Base-by-base conservation (phyloP, 1,140 invertebrate genomes). In the Aradophagus sp. region DNA sequence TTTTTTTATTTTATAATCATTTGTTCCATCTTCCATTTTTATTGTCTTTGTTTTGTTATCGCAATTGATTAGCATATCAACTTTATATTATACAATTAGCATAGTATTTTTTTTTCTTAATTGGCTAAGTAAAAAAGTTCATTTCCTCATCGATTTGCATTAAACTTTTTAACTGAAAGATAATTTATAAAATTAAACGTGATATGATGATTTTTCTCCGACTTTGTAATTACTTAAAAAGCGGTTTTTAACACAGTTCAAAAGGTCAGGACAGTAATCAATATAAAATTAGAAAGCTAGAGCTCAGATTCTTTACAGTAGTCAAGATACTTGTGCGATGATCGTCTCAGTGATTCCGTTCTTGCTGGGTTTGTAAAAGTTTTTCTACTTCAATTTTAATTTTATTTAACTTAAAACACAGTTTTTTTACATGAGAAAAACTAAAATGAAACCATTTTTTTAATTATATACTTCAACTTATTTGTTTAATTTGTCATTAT, bases 201-300 rank as follows among this genome's bases (percentile, higher is more conserved):
- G 2, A 32, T n/a, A 32, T 32, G 13, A 13, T 14, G 5, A 12
- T 32, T 5, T 32, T 32, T 32, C 13, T 13, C 11, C 5, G 2
- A 12, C 1, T 12, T 32, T 32, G 11, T 4, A 32, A 32, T 32
- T n/a, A n/a, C n/a, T 32, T 32, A 32, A 32, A 32, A 32, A 32
- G 5, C 11, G 4, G 20, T 32, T 13, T 32, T 4, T 32, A 12
- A 3, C 6, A 1, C 13, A 12, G 12, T 32, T 32, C 31, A 32
- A 32, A 12, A 32, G 31, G 31, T 32, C 12, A 32, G 6, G 2
- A 8, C 11, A 2, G 5, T 32, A 2, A 4, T 2, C 5, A 2
- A 13, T 32, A 32, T 32, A 32, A 12, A 32, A 32, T 32, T 32
- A 12, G 31, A 32, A 32, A n/a, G n/a, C n/a, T 2, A 32, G 12